Evolutionary conservation across 2,888 invertebrate genomes (phyloP).

Genomic region (Drosophila gaucha): DNA sequence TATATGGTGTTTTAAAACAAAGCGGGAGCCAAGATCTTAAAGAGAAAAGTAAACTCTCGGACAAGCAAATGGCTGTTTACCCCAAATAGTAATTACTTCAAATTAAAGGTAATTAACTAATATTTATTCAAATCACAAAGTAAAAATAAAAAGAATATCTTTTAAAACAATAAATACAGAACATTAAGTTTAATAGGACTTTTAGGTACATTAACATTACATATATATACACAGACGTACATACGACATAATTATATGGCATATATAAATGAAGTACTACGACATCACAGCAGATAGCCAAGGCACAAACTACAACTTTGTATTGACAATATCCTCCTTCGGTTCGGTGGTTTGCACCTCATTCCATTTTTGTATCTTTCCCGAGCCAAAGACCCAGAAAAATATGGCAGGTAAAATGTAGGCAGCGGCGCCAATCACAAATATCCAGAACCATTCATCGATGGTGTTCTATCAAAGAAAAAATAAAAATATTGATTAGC

Average conservation of each 20-base stretch:
- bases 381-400: slow-evolving; percentile 90
- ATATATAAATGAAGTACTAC: slow-evolving; percentile 52
- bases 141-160: slow-evolving; percentile 10
- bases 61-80: neutral
- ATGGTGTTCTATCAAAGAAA: slow-evolving; percentile 88
- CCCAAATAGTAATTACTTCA: neutral
- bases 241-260: slow-evolving; percentile 57
- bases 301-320: slow-evolving; percentile 75
- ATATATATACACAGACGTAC: slow-evolving; percentile 30
- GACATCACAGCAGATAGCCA: slow-evolving; percentile 64
- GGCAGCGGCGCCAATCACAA: slow-evolving; percentile 89
- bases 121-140: slow-evolving; percentile 14
- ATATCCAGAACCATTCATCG: slow-evolving; percentile 90
- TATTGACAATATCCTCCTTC: slow-evolving; percentile 77
- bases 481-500: neutral
- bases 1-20: neutral
- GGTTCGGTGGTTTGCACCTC: slow-evolving; percentile 81
- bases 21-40: slow-evolving; percentile 7
- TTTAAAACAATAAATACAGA: slow-evolving; percentile 67
- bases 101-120: neutral
- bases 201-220: slow-evolving; percentile 23
- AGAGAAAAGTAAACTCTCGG: neutral
- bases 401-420: slow-evolving; percentile 89
- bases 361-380: slow-evolving; percentile 90
- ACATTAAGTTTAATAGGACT: slow-evolving; percentile 73